Base-by-base conservation (phyloP, 2,888 invertebrate genomes). In the Xestobium rufovillosum region DNA sequence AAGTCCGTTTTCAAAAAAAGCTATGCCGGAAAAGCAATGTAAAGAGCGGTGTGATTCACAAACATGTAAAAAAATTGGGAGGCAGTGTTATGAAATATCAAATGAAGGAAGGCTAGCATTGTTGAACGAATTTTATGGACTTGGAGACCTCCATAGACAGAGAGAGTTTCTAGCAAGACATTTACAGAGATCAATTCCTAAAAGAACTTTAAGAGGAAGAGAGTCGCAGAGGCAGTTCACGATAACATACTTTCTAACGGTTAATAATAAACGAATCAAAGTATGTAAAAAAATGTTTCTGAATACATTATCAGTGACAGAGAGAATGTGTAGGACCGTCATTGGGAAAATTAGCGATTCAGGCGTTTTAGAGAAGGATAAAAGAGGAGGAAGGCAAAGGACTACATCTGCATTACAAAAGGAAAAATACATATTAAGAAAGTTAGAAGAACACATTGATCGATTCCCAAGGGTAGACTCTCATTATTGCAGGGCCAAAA, bases 401-500 rank as follows among this genome's bases (percentile, higher is more conserved):
- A 32, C 15, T 31, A 19, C 34, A 13, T 10, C 31, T 26, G 17
- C 19, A 4, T 15, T 36, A 10, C 14, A 35, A 27, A 17, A n/a
- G 13, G 25, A 39, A 31, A 25, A 28, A 23, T 6, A 10, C 10
- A 36, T 17, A 2, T 31, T 14, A 36, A 19, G 31, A 10, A 23
- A 14, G 13, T 39, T 42, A 12, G 14, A 29, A 19, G 29, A 38
- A 9, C 42, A 44, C 28, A 35, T 39, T 17, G 25, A 35, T 29
- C 31, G 38, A 32, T 42, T 37, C 31, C 44, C 44, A 11, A 33
- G 26, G 28, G 34, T 36, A 8, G 36, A 44, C 28, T 44, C 44
- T 1, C 42, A 42, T 17, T 39, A 39, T 38, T 39, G 42, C 26
- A 14, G 43, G 14, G 36, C 35, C 15, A 41, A 15, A n/a, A 30